Base-by-base conservation (phyloP, 2,888 invertebrate genomes). In the Tachina fera region DNA sequence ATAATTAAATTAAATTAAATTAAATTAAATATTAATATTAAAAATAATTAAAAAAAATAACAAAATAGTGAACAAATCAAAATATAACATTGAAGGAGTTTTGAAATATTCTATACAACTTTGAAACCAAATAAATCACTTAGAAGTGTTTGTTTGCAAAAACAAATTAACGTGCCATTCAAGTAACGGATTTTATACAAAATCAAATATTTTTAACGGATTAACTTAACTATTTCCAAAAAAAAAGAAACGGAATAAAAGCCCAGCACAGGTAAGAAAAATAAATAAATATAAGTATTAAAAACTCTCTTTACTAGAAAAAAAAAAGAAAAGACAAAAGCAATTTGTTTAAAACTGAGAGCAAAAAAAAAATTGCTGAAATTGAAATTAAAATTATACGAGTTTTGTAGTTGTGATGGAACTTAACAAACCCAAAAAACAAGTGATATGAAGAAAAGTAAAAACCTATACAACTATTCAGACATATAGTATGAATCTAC, bases 111-210 rank as follows among this genome's bases (percentile, higher is more conserved):
- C 63, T 14, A 51, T 67, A 76, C 78, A 78, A 82, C 53, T 71
- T 71, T 83, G 13, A 67, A 22, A 56, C 19, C 22, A 71, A 84
- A 67, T 71, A 79, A 67, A 76, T 70, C 31, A 31, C 88, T 84
- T 74, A 80, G 63, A 84, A 83, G 70, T 87, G 87, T 79, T 87
- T 63, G 70, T 83, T 87, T 89, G 87, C 67, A 39, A 63, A 88
- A 89, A 87, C 53, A 76, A 82, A 79, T 53, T 84, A 75, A 86
- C 83, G 86, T 86, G 87, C 83, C 86, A 88, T 88, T 83, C 19
- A 70, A 65, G 41, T 67, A 87, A 86, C 80, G 86, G 81, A 88
- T 86, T 79, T 80, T 81, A 47, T 60, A 65, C 61, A 71, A 75
- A 78, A 79, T 87, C 31, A 70, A 74, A 79, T 61, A 65, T 85